These are phyloP conservation scores for Euura lappo DNA, from an alignment of 1,140 invertebrate species.

Conservation along the genomic window DNA sequence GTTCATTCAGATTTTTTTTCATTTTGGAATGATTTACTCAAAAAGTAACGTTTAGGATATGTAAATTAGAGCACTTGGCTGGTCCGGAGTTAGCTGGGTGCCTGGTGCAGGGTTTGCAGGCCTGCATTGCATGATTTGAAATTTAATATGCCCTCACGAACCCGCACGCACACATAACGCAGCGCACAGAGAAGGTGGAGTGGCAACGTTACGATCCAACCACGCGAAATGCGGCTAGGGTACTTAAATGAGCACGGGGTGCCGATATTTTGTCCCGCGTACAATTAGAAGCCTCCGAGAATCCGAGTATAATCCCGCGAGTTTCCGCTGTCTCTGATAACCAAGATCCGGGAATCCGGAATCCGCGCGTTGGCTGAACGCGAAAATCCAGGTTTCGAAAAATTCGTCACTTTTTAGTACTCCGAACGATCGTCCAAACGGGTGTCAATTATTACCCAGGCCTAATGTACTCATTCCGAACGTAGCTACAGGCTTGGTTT, in stretches of 20 bases:
- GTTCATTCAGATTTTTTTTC: too few species aligned
- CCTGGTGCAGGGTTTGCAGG: neutral
- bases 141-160: slow-evolving; percentile 46
- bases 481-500: slow-evolving; percentile 27
- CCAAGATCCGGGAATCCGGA: neutral
- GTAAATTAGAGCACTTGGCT: neutral
- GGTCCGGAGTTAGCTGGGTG: neutral
- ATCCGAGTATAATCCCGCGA: too few species aligned
- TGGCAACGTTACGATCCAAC: slow-evolving; percentile 42
- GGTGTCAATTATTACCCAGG: slow-evolving; percentile 44
- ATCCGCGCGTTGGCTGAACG: neutral
- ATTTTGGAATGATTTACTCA: too few species aligned
- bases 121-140: slow-evolving; percentile 22
- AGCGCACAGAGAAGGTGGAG: neutral
- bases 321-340: too few species aligned
- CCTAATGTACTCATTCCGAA: slow-evolving; percentile 37
- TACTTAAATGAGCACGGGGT: slow-evolving; percentile 41
- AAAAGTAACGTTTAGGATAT: too few species aligned
- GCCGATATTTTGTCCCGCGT: slow-evolving; percentile 40
- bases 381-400: neutral
- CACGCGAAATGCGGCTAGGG: slow-evolving; percentile 40
- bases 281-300: slow-evolving; percentile 21
- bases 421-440: slow-evolving; percentile 25
- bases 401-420: neutral
- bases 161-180: slow-evolving; percentile 30